These are phyloP conservation scores for Copsychus sechellarum DNA, from an alignment of 2,113 vertebrate genomes.

Conservation along the genomic window DNA sequence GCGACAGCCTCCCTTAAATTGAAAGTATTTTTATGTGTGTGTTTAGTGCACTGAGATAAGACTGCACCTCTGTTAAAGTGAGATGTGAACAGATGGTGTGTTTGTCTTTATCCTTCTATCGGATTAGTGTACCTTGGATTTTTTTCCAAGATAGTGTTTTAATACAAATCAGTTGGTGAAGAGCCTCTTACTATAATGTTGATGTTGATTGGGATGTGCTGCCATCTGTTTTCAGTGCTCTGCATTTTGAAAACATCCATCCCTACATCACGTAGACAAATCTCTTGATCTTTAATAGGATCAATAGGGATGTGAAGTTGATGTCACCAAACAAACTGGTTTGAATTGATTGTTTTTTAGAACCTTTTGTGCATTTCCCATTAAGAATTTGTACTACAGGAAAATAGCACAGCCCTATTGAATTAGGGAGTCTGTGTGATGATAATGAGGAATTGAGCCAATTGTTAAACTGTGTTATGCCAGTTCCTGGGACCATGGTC, in stretches of 20 bases:
- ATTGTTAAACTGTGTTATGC: not conserved
- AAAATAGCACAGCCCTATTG: not conserved
- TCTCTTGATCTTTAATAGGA: constrained; percentile 52
- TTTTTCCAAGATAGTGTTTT: constrained; percentile 69
- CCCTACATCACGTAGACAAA: constrained; percentile 45
- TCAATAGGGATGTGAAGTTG: constrained; percentile 25
- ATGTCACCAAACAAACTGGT: not conserved
- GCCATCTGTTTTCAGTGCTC: constrained; percentile 75
- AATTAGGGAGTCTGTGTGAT: not conserved
- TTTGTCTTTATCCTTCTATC: constrained; percentile 71
- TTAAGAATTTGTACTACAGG: not conserved
- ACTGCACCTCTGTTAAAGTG: constrained; percentile 36
- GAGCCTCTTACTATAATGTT: constrained; percentile 66
- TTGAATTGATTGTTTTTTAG: not conserved
- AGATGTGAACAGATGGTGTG: constrained; percentile 68
- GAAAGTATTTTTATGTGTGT: not conserved
- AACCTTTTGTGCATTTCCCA: not conserved
- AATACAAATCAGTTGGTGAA: constrained; percentile 70
- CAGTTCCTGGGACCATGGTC: not conserved
- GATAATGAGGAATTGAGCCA: not conserved
- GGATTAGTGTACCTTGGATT: constrained; percentile 70
- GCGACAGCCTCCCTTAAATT: not conserved
- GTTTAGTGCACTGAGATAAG: not conserved
- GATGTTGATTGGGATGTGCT: constrained; percentile 55
- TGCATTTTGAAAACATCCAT: constrained; percentile 35